Base-by-base conservation (phyloP, 2,888 invertebrate genomes). In the Cerastoderma edule region DNA sequence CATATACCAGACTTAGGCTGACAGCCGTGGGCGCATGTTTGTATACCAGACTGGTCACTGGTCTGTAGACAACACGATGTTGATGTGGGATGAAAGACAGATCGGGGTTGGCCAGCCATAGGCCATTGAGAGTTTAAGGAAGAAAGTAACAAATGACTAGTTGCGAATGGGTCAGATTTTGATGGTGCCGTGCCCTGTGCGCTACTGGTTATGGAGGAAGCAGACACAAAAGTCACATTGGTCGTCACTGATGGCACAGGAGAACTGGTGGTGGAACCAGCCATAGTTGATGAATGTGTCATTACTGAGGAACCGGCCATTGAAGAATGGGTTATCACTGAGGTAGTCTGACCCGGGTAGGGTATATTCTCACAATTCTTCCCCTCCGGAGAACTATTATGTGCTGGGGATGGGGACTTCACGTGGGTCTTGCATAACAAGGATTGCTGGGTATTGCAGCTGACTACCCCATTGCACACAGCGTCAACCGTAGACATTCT, bases 71-170 rank as follows among this genome's bases (percentile, higher is more conserved):
- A 39, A 60, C 46, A 65, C 30, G 65, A 48, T 39, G 46, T 24
- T 53, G 56, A 56, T 27, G 6, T 60, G 22, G 60, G 39, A 60
- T 60, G 60, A 60, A 60, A 60, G 60, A 60, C 60, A 60, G 35
- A 22, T 60, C 33, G 28, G 27, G 60, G 16, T 22, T 60, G 60
- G 22, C 22, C 22, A 39, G 24, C 39, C 8, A 16, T 60, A 1
- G 39, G 39, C 60, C 60, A 60, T 22, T n/a, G 60, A 27, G 60
- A 60, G 60, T 68, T 65, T 32, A 78, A 33, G n/a, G 74, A 67
- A 24, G 74, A 39, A 22, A 78, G 63, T 22, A 74, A 54, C 16
- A 67, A 57, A 71, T 74, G 78, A 65, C 78, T 78, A 53, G 78
- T 50, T 27, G 71, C 44, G 39, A 72, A 78, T 24, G 78, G 72